These are phyloP conservation scores for Atethmia centrago DNA, from an alignment of 2,888 invertebrate genomes.

Conservation along the genomic window DNA sequence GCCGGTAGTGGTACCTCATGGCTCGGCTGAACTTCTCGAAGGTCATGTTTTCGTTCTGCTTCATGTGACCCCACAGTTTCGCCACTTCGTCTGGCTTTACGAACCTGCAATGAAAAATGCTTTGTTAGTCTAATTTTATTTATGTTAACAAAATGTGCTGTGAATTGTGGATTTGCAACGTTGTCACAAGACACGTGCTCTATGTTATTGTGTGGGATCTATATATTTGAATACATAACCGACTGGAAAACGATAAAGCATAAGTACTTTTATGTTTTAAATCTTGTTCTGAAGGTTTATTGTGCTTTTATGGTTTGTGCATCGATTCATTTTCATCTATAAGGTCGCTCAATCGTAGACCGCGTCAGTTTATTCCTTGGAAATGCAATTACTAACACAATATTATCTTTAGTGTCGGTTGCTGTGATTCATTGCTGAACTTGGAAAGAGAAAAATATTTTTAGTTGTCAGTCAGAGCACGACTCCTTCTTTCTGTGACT, in stretches of 20 bases:
- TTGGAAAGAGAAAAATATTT: slow-evolving; percentile 32
- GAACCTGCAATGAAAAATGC: slow-evolving; percentile 90
- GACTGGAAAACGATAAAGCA: slow-evolving; percentile 46
- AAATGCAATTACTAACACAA: slow-evolving; percentile 48
- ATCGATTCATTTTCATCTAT: slow-evolving; percentile 48
- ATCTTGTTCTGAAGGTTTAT: slow-evolving; percentile 61
- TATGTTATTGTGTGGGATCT: slow-evolving; percentile 48
- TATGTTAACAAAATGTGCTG: slow-evolving; percentile 50
- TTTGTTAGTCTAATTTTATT: slow-evolving; percentile 56
- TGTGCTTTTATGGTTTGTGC: slow-evolving; percentile 51
- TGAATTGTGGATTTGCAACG: slow-evolving; percentile 57
- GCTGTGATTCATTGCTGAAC: slow-evolving; percentile 49
- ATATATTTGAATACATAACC: slow-evolving; percentile 49
- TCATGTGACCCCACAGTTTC: slow-evolving; percentile 95
- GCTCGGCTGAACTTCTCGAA: slow-evolving; percentile 98
- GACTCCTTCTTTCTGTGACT: slow-evolving; percentile 31
- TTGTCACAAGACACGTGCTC: slow-evolving; percentile 59
- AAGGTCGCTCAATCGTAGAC: slow-evolving; percentile 37
- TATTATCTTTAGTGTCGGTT: slow-evolving; percentile 40
- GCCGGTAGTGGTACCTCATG: slow-evolving; percentile 96
- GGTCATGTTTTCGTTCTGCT: slow-evolving; percentile 97
- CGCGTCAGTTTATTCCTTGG: slow-evolving; percentile 49
- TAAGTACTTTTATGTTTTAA: slow-evolving; percentile 47
- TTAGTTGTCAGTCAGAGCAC: slow-evolving; percentile 39
- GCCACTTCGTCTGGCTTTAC: slow-evolving; percentile 96